Conservation (phyloP, 2,888 invertebrate genomes). For the Aporophyla lueneburgensis region DNA sequence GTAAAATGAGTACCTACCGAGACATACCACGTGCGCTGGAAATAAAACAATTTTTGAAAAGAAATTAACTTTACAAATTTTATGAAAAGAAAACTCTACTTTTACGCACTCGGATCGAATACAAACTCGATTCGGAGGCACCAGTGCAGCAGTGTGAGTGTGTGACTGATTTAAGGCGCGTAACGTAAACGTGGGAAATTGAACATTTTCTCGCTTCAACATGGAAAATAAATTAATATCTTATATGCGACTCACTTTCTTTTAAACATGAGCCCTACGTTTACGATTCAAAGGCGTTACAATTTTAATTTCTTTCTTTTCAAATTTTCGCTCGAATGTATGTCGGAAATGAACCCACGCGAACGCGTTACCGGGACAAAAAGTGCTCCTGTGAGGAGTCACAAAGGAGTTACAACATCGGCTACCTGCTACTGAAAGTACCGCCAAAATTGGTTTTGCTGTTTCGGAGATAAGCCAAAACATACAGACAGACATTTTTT, state of each 20-base stretch:
- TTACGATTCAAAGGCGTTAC: not conserved
- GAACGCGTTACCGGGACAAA: too few species aligned
- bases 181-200: conserved; percentile 55
- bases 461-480: too few species aligned
- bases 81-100: conserved; percentile 23
- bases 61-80: conserved; percentile 9
- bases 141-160: conserved; percentile 31
- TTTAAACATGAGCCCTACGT: conserved; percentile 9
- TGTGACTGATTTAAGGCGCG: conserved; percentile 44
- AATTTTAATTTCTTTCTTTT: not conserved
- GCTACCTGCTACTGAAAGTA: too few species aligned
- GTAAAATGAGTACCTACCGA: conserved; percentile 39
- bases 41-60: conserved; percentile 20
- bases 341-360: too few species aligned
- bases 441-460: too few species aligned
- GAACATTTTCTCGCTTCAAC: conserved; percentile 30
- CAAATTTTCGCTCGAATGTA: too few species aligned
- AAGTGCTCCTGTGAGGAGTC: too few species aligned
- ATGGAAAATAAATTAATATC: conserved; percentile 37
- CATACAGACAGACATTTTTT: too few species aligned
- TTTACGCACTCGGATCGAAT: conserved; percentile 37
- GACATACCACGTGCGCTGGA: conserved; percentile 16
- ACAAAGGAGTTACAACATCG: too few species aligned
- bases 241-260: conserved; percentile 18
- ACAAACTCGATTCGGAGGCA: conserved; percentile 20